A percentile compares a stretch with the other conserved stretches of the same genome.
These are phyloP conservation scores for Hemitrygon akajei DNA, from an alignment of 2,797 vertebrate genomes.

Conservation along the genomic window DNA sequence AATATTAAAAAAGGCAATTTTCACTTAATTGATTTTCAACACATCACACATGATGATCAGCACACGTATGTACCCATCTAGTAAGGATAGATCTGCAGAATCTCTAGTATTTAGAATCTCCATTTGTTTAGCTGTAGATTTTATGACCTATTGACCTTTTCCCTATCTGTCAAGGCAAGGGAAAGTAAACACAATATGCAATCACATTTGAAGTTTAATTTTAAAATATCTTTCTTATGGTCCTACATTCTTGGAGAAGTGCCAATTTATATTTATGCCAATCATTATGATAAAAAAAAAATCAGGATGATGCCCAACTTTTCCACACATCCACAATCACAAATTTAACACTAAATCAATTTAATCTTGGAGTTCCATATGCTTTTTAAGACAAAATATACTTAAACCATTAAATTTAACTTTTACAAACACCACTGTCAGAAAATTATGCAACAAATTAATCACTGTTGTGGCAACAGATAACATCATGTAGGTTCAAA, in stretches of 20 bases:
- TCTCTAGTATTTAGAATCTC: too few species aligned
- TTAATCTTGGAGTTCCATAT: neutral
- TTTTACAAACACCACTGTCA: neutral
- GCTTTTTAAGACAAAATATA: too few species aligned
- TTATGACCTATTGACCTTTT: neutral
- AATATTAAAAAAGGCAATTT: neutral
- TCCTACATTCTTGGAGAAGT: neutral
- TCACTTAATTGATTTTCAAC: neutral
- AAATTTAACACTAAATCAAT: neutral
- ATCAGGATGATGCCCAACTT: neutral
- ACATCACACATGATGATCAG: too few species aligned
- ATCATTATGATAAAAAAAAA: neutral
- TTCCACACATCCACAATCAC: neutral
- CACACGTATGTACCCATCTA: too few species aligned
- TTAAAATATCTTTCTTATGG: neutral
- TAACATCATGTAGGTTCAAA: neutral
- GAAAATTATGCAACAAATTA: neutral
- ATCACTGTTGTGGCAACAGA: neutral
- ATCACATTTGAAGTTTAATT: neutral
- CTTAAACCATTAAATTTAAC: neutral
- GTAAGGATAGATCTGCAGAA: too few species aligned
- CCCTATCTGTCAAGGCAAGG: neutral
- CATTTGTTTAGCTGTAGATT: too few species aligned
- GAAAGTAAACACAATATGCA: neutral
- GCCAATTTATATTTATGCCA: neutral